These are phyloP conservation scores for Diarsia rubi DNA, from an alignment of 2,888 invertebrate genomes.

Conservation along the genomic window DNA sequence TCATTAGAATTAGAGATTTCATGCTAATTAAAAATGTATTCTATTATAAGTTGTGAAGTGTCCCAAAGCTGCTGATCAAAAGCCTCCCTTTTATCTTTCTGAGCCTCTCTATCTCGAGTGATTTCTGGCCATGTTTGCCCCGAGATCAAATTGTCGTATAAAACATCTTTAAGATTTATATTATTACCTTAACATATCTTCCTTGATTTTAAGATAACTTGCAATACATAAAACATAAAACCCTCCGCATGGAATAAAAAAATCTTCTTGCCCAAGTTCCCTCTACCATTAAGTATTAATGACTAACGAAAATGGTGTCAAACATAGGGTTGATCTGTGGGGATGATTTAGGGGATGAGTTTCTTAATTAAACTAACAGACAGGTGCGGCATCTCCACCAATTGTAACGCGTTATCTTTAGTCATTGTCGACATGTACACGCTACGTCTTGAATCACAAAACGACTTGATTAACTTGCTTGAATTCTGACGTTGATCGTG, in stretches of 20 bases:
- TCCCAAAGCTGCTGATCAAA: too few relatives aligned
- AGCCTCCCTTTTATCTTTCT: too few relatives aligned
- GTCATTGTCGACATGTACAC: conserved; percentile 66
- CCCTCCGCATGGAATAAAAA: not conserved
- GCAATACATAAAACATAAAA: too few relatives aligned
- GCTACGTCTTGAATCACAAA: conserved; percentile 55
- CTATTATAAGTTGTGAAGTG: too few relatives aligned
- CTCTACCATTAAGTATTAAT: conserved; percentile 12
- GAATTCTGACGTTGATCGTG: conserved; percentile 51
- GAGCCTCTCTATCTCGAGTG: too few relatives aligned
- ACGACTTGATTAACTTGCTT: conserved; percentile 48
- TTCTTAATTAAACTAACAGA: conserved; percentile 84
- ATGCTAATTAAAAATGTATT: not conserved
- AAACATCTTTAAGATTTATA: not conserved
- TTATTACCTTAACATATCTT: not conserved
- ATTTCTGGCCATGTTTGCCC: too few relatives aligned
- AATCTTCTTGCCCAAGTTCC: not conserved
- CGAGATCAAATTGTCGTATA: too few relatives aligned
- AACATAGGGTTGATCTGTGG: conserved; percentile 62
- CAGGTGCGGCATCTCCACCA: conserved; percentile 81
- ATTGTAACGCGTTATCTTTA: conserved; percentile 78
- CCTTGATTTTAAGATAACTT: not conserved
- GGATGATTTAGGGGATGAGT: conserved; percentile 74
- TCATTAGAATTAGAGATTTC: not conserved
- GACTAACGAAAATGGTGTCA: conserved; percentile 61